Conservation (phyloP, 1,140 invertebrate species). For the Plutomurus gul region DNA sequence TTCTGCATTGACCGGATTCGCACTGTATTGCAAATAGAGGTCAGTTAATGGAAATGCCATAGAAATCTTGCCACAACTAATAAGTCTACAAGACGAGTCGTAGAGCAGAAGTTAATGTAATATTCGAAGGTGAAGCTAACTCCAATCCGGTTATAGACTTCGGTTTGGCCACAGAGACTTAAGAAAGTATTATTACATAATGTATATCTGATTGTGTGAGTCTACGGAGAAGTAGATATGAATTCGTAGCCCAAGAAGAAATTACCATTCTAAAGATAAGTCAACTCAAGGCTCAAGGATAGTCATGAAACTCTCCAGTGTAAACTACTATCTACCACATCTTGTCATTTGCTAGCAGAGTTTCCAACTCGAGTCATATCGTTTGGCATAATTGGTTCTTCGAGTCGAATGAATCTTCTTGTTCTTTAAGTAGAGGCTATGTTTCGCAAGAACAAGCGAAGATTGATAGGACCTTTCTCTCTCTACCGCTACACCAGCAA, state of each 20-base stretch:
- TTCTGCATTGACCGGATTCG: no score
- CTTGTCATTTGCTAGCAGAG: background rate
- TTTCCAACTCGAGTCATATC: background rate
- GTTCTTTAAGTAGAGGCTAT: background rate
- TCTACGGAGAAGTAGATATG: no score
- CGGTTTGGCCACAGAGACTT: no score
- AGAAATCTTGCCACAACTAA: background rate
- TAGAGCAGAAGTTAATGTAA: background rate
- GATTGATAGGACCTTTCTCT: background rate
- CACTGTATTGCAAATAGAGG: background rate
- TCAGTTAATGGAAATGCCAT: background rate
- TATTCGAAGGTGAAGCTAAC: background rate
- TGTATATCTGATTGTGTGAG: no score
- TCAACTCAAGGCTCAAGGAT: background rate
- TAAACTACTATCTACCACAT: background rate
- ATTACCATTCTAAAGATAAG: background rate
- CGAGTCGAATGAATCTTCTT: background rate
- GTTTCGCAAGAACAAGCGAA: background rate
- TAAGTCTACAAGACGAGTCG: background rate
- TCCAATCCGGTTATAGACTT: background rate
- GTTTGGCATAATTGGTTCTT: background rate
- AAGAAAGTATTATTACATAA: no score
- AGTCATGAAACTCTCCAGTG: background rate
- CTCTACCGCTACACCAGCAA: no score
- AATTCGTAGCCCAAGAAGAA: background rate